phyloP scores from a whole-genome alignment of 2,113 vertebrate genomes.

The Myanophis thanlyinensis region DNA sequence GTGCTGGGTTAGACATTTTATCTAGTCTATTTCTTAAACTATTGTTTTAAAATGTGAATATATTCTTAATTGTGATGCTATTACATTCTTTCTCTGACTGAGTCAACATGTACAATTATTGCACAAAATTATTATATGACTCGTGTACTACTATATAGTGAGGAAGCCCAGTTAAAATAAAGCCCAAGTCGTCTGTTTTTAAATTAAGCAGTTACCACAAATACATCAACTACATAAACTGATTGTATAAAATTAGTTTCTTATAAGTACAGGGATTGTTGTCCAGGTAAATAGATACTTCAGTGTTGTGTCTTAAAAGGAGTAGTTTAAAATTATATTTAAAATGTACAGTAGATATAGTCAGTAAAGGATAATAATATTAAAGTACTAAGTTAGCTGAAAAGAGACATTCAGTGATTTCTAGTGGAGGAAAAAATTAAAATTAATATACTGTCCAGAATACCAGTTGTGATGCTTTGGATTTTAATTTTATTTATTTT shows the following conservation, averaged over 20 bases:
- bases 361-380: background rate
- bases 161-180: background rate
- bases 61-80: background rate
- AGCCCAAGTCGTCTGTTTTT: background rate
- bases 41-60: background rate
- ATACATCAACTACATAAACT: background rate
- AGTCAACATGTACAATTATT: background rate
- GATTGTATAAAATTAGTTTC: slow-evolving; percentile 6
- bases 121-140: background rate
- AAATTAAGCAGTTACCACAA: background rate
- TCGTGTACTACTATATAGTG: background rate
- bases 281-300: background rate
- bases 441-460: background rate
- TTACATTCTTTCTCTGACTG: background rate
- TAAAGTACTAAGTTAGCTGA: slow-evolving; percentile 20
- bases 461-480: background rate
- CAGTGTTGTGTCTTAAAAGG: background rate
- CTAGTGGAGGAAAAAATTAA: background rate
- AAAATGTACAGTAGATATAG: background rate
- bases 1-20: background rate
- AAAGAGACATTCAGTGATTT: background rate
- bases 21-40: background rate
- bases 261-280: slow-evolving; percentile 8
- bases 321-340: background rate
- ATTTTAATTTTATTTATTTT: background rate